Evolutionary conservation across 2,113 vertebrate species (phyloP).

Genomic region (Bostrychus sinensis): DNA sequence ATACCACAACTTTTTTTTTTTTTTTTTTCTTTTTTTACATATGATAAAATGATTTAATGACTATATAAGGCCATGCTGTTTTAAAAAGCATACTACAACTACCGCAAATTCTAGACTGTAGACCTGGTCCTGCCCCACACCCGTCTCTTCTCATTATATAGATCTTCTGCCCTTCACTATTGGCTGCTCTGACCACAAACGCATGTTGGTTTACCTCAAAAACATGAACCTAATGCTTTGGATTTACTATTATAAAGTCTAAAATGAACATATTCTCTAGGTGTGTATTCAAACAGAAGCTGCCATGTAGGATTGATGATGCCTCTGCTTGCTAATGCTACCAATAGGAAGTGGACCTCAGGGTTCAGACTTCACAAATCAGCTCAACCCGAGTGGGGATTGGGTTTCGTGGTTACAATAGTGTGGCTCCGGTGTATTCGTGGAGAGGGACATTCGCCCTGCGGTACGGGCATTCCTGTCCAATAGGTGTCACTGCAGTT

Average conservation of each 20-base stretch:
- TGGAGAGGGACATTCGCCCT: conserved; percentile 45
- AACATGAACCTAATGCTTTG: conserved; percentile 39
- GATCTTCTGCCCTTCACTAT: conserved; percentile 10
- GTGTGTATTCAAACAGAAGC: conserved; percentile 30
- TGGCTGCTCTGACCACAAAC: conserved; percentile 14
- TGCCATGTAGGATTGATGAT: conserved; percentile 63
- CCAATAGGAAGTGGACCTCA: conserved; percentile 70
- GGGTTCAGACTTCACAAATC: conserved; percentile 56
- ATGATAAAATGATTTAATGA: conserved; percentile 61
- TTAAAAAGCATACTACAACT: conserved; percentile 34
- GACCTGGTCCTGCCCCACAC: too few species aligned
- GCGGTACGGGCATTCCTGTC: conserved; percentile 22
- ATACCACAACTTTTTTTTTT: conserved; percentile 60
- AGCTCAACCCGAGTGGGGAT: conserved; percentile 45
- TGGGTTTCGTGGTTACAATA: conserved; percentile 56
- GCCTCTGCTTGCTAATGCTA: conserved; percentile 41
- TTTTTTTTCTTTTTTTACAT: too few species aligned
- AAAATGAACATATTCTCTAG: conserved; percentile 35
- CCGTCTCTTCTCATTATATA: conserved; percentile 17
- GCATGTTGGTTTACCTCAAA: conserved; percentile 22
- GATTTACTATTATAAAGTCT: conserved; percentile 36
- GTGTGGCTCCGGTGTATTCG: conserved; percentile 41
- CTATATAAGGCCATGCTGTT: conserved; percentile 14
- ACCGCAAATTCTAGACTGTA: conserved; percentile 11
- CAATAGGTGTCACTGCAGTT: conserved; percentile 15